Percentiles rank a stretch among this genome's conserved stretches.
phyloP scores from a whole-genome alignment of 2,888 invertebrate genomes.

The Chymomyza amoena region DNA sequence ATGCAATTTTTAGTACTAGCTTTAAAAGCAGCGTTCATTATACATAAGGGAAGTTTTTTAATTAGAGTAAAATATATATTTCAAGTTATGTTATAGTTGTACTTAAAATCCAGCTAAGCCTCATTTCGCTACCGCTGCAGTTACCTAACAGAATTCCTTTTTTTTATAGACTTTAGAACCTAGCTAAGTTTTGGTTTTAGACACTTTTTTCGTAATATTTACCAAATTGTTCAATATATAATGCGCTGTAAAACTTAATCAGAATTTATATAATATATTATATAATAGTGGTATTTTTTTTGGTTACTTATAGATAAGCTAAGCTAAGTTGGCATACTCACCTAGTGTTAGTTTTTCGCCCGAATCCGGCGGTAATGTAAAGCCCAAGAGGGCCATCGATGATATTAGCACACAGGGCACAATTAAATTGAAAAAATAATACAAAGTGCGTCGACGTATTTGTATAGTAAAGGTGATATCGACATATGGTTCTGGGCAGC shows the following conservation, averaged over 20 bases:
- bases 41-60: constrained; percentile 23
- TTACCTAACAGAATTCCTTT: constrained; percentile 38
- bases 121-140: constrained; percentile 76
- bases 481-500: constrained; percentile 96
- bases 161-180: not conserved
- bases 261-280: not conserved
- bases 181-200: not conserved
- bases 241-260: constrained; percentile 49
- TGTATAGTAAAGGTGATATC: constrained; percentile 96
- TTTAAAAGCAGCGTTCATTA: constrained; percentile 53
- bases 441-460: constrained; percentile 96
- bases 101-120: constrained; percentile 74
- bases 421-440: constrained; percentile 99
- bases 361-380: constrained; percentile 96
- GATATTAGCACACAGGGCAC: constrained; percentile 99
- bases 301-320: not conserved
- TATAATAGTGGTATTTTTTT: not conserved
- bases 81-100: constrained; percentile 24
- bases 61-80: constrained; percentile 14
- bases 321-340: constrained; percentile 71
- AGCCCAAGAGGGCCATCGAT: constrained; percentile 98
- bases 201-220: constrained; percentile 7
- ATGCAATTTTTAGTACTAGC: constrained; percentile 58
- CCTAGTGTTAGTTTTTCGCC: constrained; percentile 79
- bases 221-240: constrained; percentile 13